Conservation (phyloP, 2,888 invertebrate species). For the Macroteleia sp. region DNA sequence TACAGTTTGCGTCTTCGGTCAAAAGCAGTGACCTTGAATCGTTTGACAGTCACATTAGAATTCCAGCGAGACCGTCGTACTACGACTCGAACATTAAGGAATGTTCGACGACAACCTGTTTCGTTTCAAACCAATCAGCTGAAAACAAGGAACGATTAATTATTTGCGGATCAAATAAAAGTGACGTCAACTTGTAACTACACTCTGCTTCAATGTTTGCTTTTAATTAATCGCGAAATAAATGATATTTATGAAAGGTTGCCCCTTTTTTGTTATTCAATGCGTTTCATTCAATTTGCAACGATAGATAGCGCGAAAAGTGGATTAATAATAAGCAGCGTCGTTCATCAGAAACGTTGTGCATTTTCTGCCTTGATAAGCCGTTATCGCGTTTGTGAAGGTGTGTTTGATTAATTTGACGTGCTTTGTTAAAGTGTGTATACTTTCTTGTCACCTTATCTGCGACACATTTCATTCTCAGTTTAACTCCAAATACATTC, state of each 20-base stretch:
- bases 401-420: slow-evolving; percentile 61
- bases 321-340: slow-evolving; percentile 35
- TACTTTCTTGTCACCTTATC: slow-evolving; percentile 44
- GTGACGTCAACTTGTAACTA: slow-evolving; percentile 16
- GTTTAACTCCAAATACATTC: slow-evolving; percentile 6
- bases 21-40: slow-evolving; percentile 8
- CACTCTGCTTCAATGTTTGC: background rate
- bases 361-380: slow-evolving; percentile 53
- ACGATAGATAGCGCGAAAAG: slow-evolving; percentile 33
- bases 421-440: slow-evolving; percentile 39
- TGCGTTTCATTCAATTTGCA: slow-evolving; percentile 26
- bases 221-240: slow-evolving; percentile 22
- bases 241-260: slow-evolving; percentile 10
- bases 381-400: slow-evolving; percentile 48
- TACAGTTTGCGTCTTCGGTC: background rate
- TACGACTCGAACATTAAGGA: slow-evolving; percentile 3
- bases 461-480: slow-evolving; percentile 25
- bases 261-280: slow-evolving; percentile 10
- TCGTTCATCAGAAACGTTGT: slow-evolving; percentile 39
- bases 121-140: background rate
- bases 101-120: slow-evolving; percentile 17
- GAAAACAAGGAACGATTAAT: slow-evolving; percentile 21
- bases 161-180: slow-evolving; percentile 15
- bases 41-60: slow-evolving; percentile 17
- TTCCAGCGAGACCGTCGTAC: slow-evolving; percentile 2